Evolutionary conservation across 2,113 vertebrate species (phyloP), one percentile per base, ranked within the genome.

Genomic region (Cynocephalus volans): DNA sequence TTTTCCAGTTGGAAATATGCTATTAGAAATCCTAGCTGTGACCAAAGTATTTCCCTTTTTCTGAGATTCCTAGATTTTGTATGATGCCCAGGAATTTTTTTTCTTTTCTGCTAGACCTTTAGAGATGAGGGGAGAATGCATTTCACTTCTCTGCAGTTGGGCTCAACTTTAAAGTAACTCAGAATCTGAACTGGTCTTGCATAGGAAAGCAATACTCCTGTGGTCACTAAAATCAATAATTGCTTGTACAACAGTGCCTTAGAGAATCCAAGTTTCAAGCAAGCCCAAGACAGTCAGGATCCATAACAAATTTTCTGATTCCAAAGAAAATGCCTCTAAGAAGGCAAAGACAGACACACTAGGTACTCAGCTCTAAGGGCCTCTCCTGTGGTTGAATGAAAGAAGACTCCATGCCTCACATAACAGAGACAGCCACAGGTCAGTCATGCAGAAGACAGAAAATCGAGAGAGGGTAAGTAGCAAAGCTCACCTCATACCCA

Each of bases 381-480:
- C 11, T 56, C 5, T 5, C 10, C n/a, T 88, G 52, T n/a, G 33
- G 18, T 79, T 79, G 76, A 79, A 56, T 8, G 54, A 65, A 50
- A 48, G 73, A 54, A 69, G 75, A 33, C 21, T 45, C 15, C 70
- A 18, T 0, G 33, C 58, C 19, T 21, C 24, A 4, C 0, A 54
- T 5, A 48, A 33, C 73, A 54, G 36, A 31, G 18, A 75, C n/a
- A 19, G 45, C 52, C n/a, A 0, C 10, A 0, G 41, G 36, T 65
- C 45, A 81, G 83, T 8, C 1, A 0, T 8, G 41, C 10, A 19
- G 24, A 50, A 58, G 24, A 28, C 54, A 15, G 45, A 24, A 72
- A 82, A n/a, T 5, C 0, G 0, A 83, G n/a, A 33, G 4, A 6
- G 12, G 26, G 23, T 1, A 23, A 19, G 8, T 13, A 36, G 2